Base-by-base conservation (phyloP, 2,113 vertebrate genomes). In the Pachycephala philippinensis region DNA sequence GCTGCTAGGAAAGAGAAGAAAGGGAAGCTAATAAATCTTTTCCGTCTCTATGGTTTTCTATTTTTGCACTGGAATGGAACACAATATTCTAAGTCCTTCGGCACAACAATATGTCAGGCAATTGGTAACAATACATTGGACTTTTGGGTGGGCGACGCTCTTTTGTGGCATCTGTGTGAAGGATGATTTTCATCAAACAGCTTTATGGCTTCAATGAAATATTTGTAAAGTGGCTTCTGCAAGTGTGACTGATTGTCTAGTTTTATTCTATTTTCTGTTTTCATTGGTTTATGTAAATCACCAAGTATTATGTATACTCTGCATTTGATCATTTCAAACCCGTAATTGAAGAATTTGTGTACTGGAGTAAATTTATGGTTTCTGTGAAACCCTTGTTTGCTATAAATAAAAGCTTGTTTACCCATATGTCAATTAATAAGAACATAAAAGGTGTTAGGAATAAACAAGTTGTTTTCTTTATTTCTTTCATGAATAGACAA, bases 51-150 rank as follows among this genome's bases (percentile, higher is more conserved):
- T 83, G 82, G 70, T 94, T 93, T 96, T 91, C 95, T 97, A 95
- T 96, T 96, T 96, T 96, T 94, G 84, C 84, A 30, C 31, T 84
- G 76, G 84, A 84, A 92, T 52, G 84, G 96, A 95, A 96, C 95
- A 96, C 9, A 93, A 88, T 49, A 96, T 94, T 85, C 95, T 52
- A 13, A 90, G 61, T 39, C 74, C 70, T 83, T 84, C 7, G 3
- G 71, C 82, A 80, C 39, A 93, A 85, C 87, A 94, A 80, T 74
- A 11, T 59, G 53, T 91, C 78, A 88, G 82, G 66, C 89, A 89
- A 70, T 37, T 77, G 66, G 66, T 96, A 95, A 96, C 91, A 96
- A 83, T 90, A 39, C 27, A 0, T 22, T 52, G 84, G 70, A 50
- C 28, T 96, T 87, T 83, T 65, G 91, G 70, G 78, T 69, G 87